Base-by-base conservation (phyloP, 2,113 vertebrate species). In the Myotis brandtii region DNA sequence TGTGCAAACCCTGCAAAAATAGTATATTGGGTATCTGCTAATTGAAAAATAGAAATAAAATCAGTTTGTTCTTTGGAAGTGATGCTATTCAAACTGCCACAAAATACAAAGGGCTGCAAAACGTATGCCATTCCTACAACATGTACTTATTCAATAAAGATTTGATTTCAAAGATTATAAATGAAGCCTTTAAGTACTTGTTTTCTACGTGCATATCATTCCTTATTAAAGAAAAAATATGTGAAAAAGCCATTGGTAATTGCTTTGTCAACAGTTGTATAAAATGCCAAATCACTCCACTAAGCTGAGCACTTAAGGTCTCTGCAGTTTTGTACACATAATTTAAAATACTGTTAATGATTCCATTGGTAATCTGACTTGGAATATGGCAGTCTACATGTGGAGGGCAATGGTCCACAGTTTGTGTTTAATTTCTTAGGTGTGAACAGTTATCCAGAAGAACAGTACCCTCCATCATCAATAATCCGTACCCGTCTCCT, bases 401-500 rank as follows among this genome's bases (percentile, higher is more conserved):
- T 89, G 95, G 95, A 98, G 98, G 98, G 97, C 97, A 98, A 97
- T 95, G 98, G 98, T 98, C 97, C 98, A 98, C 98, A 98, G 98
- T 98, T 98, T 97, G 94, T 97, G 56, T 95, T 59, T 52, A 64
- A 73, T 91, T 80, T 91, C 89, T 84, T 27, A 80, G 67, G 77
- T 5, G 18, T 80, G 64, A 83, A 90, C 95, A 94, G 96, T 98
- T 99, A 99, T 98, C 99, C 99, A 85, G 99, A 99, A 81, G 99
- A 99, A 89, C 97, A 97, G 98, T 99, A 99, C 96, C 99, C 99
- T 59, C 99, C 99, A 37, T 99, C 99, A 14, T 99, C 99, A 0
- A 99, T 99, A 9, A 99, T 99, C 98, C 99, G 99, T 94, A 99
- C 99, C 18, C 99, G 99, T 92, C 99, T 98, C 95, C 99, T 98